Evolutionary conservation across 1,140 invertebrate species (phyloP).

Genomic region (Halyomorpha halys): DNA sequence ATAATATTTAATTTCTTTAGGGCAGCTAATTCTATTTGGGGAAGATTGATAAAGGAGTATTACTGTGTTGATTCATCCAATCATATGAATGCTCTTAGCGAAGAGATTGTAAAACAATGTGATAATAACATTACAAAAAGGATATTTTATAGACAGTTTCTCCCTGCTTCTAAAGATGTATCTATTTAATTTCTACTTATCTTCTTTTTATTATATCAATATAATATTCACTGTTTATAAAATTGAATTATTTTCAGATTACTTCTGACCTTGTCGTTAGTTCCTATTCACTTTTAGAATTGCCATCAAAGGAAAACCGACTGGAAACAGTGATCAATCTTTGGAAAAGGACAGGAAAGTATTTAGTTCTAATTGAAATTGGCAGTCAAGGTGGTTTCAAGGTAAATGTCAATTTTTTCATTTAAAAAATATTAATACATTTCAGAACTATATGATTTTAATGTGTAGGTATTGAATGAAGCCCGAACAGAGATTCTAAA

Average conservation of each 20-base stretch:
- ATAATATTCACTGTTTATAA: too few species aligned
- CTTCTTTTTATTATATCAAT: background rate
- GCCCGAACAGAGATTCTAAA: conserved; percentile 38
- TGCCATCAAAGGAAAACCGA: conserved; percentile 52
- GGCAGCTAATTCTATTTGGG: conserved; percentile 64
- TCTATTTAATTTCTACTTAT: conserved; percentile 22
- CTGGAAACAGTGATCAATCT: conserved; percentile 61
- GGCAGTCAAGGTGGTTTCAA: conserved; percentile 70
- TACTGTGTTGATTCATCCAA: conserved; percentile 68
- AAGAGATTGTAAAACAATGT: conserved; percentile 48
- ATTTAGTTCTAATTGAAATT: conserved; percentile 73
- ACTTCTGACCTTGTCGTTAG: conserved; percentile 71
- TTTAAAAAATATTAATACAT: conserved; percentile 5
- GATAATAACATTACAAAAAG: conserved; percentile 48
- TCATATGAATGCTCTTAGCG: conserved; percentile 69
- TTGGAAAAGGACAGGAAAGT: conserved; percentile 76
- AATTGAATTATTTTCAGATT: conserved; percentile 40
- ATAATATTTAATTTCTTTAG: conserved; percentile 36
- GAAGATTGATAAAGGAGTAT: conserved; percentile 60
- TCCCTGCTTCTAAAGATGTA: conserved; percentile 54
- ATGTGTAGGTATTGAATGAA: conserved; percentile 52
- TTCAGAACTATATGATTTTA: conserved; percentile 11
- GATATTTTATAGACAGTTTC: conserved; percentile 68
- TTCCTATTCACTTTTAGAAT: conserved; percentile 70
- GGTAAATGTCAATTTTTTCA: conserved; percentile 36